phyloP scores from a whole-genome alignment of 1,140 invertebrate genomes.

The Danaus plexippus region DNA sequence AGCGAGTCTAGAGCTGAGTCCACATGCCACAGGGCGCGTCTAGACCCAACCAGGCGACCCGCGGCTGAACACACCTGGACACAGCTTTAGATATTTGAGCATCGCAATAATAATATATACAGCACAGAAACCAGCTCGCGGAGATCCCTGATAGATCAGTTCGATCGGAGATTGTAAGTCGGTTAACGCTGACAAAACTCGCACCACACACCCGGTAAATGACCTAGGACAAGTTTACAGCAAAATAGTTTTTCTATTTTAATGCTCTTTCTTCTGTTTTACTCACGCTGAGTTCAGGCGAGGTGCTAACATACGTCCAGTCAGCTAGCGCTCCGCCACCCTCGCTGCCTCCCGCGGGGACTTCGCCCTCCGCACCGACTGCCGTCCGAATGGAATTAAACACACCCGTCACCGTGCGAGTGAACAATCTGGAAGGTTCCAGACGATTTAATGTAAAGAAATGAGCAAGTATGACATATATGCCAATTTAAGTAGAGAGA shows the following conservation, averaged over 20 bases:
- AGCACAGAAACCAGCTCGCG: no score
- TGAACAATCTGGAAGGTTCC: conserved; percentile 40
- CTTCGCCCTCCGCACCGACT: conserved; percentile 54
- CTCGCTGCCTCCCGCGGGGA: background rate
- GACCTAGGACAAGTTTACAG: no score
- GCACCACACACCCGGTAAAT: background rate
- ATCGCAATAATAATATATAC: background rate
- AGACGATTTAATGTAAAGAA: background rate
- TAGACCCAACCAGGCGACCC: conserved; percentile 38
- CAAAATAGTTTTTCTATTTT: no score
- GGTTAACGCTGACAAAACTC: no score
- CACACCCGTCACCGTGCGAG: conserved; percentile 65
- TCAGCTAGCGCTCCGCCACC: conserved; percentile 21
- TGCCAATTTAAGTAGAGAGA: no score
- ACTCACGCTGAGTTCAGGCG: conserved; percentile 42
- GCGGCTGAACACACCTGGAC: conserved; percentile 40
- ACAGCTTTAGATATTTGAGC: background rate
- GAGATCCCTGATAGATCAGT: no score
- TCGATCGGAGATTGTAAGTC: no score
- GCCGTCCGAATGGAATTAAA: conserved; percentile 66
- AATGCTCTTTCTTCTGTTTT: background rate
- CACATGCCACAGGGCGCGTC: conserved; percentile 42
- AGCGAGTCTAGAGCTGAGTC: conserved; percentile 49
- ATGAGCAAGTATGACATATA: no score
- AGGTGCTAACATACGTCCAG: conserved; percentile 49